Evolutionary conservation across 2,113 vertebrate species (phyloP).

Genomic region (Vulpes ferrilata): DNA sequence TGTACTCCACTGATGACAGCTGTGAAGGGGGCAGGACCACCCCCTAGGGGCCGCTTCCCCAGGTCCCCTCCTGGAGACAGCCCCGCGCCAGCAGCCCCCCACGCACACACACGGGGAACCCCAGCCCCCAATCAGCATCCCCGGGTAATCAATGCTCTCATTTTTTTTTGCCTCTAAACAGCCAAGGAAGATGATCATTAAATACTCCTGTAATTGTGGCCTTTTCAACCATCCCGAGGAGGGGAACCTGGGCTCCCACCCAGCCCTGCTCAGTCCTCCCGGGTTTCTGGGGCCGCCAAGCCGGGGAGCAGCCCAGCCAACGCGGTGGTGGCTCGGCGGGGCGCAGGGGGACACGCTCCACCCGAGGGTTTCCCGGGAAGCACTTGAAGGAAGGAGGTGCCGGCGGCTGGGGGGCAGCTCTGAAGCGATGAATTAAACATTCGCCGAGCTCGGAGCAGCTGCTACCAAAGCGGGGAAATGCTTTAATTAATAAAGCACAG

Average conservation of each 20-base stretch:
- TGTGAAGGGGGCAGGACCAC: neutral
- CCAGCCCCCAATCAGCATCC: conserved; percentile 60
- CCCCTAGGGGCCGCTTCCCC: neutral
- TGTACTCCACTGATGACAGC: neutral
- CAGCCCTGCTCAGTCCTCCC: conserved; percentile 36
- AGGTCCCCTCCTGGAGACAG: neutral
- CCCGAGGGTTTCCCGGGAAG: conserved; percentile 76
- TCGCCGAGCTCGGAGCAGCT: conserved; percentile 71
- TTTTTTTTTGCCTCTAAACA: conserved; percentile 78
- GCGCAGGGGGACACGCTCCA: no score
- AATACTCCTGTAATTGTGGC: conserved; percentile 70
- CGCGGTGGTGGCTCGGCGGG: no score
- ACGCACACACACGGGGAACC: neutral
- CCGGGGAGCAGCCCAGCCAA: no score
- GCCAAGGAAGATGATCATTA: conserved; percentile 76
- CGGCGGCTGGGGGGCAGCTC: neutral
- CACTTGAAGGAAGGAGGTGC: conserved; percentile 59
- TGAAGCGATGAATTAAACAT: conserved; percentile 84
- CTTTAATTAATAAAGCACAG: conserved; percentile 82
- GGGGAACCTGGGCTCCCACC: conserved; percentile 63
- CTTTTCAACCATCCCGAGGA: conserved; percentile 57
- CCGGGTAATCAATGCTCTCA: conserved; percentile 78
- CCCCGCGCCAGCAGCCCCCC: neutral
- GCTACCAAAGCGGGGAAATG: conserved; percentile 72
- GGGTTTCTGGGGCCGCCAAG: conserved; percentile 36